Evolutionary conservation across 2,113 vertebrate species (phyloP).

Genomic region (Struthidea cinerea): DNA sequence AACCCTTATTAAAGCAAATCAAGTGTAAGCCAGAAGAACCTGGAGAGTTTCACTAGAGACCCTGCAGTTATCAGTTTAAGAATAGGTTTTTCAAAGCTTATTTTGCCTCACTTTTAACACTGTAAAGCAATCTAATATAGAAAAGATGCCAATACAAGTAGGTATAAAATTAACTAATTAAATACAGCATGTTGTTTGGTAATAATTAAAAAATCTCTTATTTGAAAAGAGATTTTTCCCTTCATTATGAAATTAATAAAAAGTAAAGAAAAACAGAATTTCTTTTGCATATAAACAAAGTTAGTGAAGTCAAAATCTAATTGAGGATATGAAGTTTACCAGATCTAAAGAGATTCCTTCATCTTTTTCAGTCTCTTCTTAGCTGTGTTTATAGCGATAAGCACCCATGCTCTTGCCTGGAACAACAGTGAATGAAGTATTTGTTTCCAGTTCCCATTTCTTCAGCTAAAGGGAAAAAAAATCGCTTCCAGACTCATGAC

Average conservation of each 20-base stretch:
- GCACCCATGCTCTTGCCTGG: neutral
- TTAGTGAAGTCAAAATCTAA: neutral
- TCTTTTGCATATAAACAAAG: neutral
- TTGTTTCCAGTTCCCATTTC: neutral
- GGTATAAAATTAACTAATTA: neutral
- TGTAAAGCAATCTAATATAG: neutral
- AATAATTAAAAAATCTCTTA: neutral
- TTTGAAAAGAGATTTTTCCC: neutral
- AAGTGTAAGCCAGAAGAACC: conserved; percentile 55
- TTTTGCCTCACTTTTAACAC: neutral
- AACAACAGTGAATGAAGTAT: neutral
- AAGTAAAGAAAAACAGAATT: neutral
- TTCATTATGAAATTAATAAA: neutral
- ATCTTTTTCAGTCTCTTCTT: neutral
- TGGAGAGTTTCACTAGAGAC: conserved; percentile 50
- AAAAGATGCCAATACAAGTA: neutral
- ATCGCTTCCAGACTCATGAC: neutral
- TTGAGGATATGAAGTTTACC: neutral
- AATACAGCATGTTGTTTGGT: neutral
- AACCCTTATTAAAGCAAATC: conserved; percentile 65
- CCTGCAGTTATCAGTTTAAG: conserved; percentile 21
- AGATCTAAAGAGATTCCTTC: neutral
- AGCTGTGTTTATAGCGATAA: neutral
- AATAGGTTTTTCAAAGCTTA: conserved; percentile 36
- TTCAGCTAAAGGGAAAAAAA: neutral